Evolutionary conservation across 2,797 vertebrate species (phyloP), one percentile per base, ranked within the genome.

Genomic region (Oceanodroma leucorhoa): DNA sequence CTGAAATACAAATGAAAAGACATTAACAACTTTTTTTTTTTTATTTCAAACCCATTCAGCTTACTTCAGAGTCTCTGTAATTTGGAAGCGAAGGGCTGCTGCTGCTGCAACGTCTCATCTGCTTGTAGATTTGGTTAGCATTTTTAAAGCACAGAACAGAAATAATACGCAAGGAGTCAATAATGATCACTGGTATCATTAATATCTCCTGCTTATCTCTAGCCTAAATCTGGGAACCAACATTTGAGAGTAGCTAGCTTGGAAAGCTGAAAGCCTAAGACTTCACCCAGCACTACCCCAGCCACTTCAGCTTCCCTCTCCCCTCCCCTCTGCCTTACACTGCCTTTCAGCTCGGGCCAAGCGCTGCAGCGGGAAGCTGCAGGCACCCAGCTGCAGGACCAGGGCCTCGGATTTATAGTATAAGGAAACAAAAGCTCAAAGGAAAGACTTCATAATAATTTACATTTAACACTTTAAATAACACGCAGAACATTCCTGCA

Each of bases 81-180:
- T 64, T 60, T 58, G 61, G 55, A 89, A 80, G 61, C 6, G 2
- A 86, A 86, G 48, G 26, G n/a, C 46, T 79, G 22, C 29, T 79
- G 22, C 29, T 79, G 54, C 43, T 64, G 60, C 54, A 79, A 40
- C 2, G 1, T 51, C 40, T 62, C 64, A 60, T 40, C 36, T 70
- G n/a, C 46, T 54, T 48, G 71, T 34, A 91, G 61, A 70, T 78
- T 67, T 9, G 22, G 23, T 45, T 38, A 64, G 29, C 19, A 27
- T 54, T 90, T 89, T 64, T 64, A 92, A 90, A 95, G 53, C 64
- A 81, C 14, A 70, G 65, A 70, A 85, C 14, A 70, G 27, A 73
- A 91, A 30, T 11, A 67, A 69, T 12, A 80, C 1, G 5, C 22
- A 81, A 78, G 58, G 22, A 71, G 8, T 53, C 50, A 64, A 14